Evolutionary conservation across 2,797 vertebrate genomes (phyloP).

Genomic region (Ispidina lecontei): DNA sequence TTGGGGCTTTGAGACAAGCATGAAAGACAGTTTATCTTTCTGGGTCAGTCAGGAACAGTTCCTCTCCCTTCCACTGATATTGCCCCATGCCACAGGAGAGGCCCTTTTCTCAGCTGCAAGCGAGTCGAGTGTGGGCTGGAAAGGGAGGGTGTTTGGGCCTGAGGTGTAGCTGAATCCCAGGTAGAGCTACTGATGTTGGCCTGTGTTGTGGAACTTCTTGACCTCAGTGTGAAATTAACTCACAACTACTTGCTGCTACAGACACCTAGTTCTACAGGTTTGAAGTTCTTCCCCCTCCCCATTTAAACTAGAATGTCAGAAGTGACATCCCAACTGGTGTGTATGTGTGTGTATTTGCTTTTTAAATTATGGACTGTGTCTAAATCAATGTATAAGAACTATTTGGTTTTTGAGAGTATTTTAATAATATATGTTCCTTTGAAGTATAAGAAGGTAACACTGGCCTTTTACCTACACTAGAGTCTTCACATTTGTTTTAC

Average conservation of each 20-base stretch:
- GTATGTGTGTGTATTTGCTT: not conserved
- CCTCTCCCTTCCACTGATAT: not conserved
- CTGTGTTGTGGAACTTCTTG: not conserved
- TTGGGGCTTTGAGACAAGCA: not conserved
- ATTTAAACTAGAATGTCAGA: slow-evolving; percentile 10
- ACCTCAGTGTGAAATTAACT: slow-evolving; percentile 24
- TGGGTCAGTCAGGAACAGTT: not conserved
- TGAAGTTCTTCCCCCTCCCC: not conserved
- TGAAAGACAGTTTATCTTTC: not conserved
- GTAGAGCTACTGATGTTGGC: not conserved
- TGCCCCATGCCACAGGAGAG: not conserved
- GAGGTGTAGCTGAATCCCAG: not conserved
- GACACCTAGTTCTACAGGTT: not conserved
- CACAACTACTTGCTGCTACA: not conserved
- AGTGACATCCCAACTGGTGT: not conserved
- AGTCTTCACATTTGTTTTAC: not conserved
- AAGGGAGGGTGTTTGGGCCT: not conserved
- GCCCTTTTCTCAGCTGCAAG: not conserved
- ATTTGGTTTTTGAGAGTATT: slow-evolving; percentile 2
- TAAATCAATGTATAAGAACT: not conserved
- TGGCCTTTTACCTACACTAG: not conserved
- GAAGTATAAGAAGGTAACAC: not conserved
- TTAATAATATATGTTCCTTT: not conserved
- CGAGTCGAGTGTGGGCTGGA: fast-evolving
- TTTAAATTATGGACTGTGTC: not conserved